These are phyloP conservation scores for Cyprinodon brontotheroides DNA, from an alignment of 2,113 vertebrate species.

Conservation along the genomic window DNA sequence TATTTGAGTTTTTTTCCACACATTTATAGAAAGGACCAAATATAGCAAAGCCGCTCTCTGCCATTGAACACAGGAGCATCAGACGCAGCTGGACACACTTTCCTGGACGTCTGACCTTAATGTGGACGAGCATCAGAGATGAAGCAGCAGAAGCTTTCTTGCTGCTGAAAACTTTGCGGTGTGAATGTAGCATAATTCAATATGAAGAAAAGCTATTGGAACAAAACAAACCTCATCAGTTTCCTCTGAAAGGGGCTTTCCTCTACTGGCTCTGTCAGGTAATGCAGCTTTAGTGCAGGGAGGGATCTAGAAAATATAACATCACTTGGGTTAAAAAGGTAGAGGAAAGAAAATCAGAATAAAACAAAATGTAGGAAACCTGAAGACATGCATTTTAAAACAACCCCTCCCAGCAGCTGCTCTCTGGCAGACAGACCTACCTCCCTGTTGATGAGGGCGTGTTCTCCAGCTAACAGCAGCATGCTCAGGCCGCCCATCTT, in stretches of 20 bases:
- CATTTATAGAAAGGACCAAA: too few relatives aligned
- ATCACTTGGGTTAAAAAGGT: neutral
- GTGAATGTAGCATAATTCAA: neutral
- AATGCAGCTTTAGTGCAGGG: slow-evolving; percentile 69
- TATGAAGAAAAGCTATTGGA: neutral
- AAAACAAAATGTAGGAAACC: neutral
- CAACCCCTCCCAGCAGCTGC: neutral
- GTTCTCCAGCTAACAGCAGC: slow-evolving; percentile 96
- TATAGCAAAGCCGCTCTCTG: too few relatives aligned
- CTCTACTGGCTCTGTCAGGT: slow-evolving; percentile 58
- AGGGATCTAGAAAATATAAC: slow-evolving; percentile 63
- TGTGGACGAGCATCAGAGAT: too few relatives aligned
- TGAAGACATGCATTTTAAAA: neutral
- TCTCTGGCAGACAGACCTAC: slow-evolving; percentile 71
- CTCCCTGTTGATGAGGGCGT: slow-evolving; percentile 93
- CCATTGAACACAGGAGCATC: too few relatives aligned
- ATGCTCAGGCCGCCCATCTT: slow-evolving; percentile 98
- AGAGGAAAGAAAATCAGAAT: neutral
- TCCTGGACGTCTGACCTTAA: too few relatives aligned
- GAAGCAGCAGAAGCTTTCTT: too few relatives aligned
- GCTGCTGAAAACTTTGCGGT: too few relatives aligned
- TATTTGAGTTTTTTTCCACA: too few relatives aligned
- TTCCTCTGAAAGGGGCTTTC: slow-evolving; percentile 53
- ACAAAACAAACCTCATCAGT: slow-evolving; percentile 66
- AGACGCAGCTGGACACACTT: too few relatives aligned